Evolutionary conservation across 2,888 invertebrate species (phyloP).

Genomic region (Drosophila austrosaltans): DNA sequence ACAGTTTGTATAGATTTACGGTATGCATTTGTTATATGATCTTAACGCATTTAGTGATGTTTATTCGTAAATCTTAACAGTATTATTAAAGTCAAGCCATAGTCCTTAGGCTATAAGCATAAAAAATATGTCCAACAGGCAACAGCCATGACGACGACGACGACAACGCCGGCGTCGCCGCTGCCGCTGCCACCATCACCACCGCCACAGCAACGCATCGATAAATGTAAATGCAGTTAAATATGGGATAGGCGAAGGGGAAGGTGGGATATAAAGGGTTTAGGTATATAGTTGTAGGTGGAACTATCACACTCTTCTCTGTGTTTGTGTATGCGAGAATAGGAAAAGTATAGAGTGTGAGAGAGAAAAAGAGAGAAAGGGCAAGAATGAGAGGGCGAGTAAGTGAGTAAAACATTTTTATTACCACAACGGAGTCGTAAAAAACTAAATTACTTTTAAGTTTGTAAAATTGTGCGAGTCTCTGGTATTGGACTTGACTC

Average conservation of each 20-base stretch:
- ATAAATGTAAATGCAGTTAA: conserved; percentile 72
- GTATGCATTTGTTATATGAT: background rate
- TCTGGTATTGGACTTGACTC: conserved; percentile 41
- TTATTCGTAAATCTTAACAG: conserved; percentile 28
- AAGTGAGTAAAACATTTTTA: conserved; percentile 68
- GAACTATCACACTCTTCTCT: conserved; percentile 16
- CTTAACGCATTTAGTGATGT: background rate
- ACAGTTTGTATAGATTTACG: conserved; percentile 7
- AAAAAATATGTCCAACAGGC: conserved; percentile 15
- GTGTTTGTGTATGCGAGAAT: conserved; percentile 41
- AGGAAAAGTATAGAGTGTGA: conserved; percentile 14
- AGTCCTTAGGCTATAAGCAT: conserved; percentile 28
- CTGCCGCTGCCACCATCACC: conserved; percentile 6
- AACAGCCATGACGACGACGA: conserved; percentile 25
- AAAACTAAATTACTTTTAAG: conserved; percentile 81
- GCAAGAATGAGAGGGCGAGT: conserved; percentile 20
- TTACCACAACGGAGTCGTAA: conserved; percentile 80
- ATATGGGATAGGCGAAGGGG: conserved; percentile 8
- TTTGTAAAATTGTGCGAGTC: conserved; percentile 75
- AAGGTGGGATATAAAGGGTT: conserved; percentile 12
- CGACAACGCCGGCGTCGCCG: conserved; percentile 31
- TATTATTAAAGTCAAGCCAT: conserved; percentile 37
- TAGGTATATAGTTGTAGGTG: conserved; percentile 52
- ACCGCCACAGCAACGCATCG: conserved; percentile 56
- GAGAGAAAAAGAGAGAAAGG: background rate